Evolutionary conservation across 2,888 invertebrate species (phyloP), one percentile per base, ranked within the genome.

Genomic region (Epinotia nisella): DNA sequence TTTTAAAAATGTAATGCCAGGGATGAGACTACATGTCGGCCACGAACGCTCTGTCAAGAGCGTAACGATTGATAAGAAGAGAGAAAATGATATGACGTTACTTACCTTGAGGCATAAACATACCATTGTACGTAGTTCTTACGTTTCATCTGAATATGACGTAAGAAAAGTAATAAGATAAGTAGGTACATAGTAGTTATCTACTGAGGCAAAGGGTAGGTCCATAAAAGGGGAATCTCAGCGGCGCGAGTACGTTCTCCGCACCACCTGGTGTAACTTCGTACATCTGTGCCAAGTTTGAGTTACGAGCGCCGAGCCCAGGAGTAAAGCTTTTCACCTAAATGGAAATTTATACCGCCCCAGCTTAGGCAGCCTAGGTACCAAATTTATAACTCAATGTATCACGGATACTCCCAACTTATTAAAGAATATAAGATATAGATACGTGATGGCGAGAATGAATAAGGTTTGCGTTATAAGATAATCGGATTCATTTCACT

Each of bases 301-400:
- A 90, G 80, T 87, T 88, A 90, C 82, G 87, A 82, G 81, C 82
- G 75, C 49, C 74, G 76, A 80, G 81, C 78, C 70, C 78, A 82
- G 84, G 85, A 84, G 83, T 82, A 78, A 81, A 83, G 67, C 85
- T 83, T 83, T 84, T 83, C 80, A 81, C 82, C 85, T 85, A 85
- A 87, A 89, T 87, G 85, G 81, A 87, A 87, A 89, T 89, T 89
- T 89, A 90, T 88, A 83, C 80, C 83, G 78, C 79, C 82, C 82
- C 81, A 79, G 80, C 80, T 80, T 79, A 76, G 74, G 70, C 71
- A 68, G 60, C 55, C 68, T 73, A 68, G 68, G 73, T 68, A 41
- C 58, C 53, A 51, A 58, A 68, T 72, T 67, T 68, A 68, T 61
- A 67, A 35, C 13, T 45, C 41, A 9, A 67, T 55, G 45, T 55